Conservation (phyloP, 2,797 vertebrate genomes). For the Coracias cyanogaster region DNA sequence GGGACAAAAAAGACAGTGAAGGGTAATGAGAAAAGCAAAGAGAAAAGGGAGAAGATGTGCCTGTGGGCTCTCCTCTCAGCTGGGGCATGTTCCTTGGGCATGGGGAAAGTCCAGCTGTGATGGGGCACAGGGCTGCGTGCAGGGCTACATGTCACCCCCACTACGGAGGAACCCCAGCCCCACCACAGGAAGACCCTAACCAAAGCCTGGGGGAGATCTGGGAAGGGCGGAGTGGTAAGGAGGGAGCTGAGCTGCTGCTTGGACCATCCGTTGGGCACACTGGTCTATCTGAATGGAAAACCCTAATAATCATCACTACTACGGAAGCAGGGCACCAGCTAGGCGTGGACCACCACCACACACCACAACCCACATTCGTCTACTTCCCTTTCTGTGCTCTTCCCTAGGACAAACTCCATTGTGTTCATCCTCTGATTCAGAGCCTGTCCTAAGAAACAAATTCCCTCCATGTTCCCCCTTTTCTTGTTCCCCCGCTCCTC, state of each 20-base stretch:
- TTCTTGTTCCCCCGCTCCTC: background rate
- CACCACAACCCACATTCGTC: background rate
- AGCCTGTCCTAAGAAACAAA: background rate
- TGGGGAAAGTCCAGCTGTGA: fast-evolving
- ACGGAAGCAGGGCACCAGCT: background rate
- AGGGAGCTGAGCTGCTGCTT: background rate
- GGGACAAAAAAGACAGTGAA: background rate
- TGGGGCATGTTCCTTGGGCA: fast-evolving
- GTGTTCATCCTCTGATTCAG: background rate
- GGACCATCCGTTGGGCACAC: fast-evolving
- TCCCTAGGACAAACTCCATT: background rate
- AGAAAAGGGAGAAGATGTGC: background rate
- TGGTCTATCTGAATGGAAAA: background rate
- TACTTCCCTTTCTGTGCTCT: background rate
- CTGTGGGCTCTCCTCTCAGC: background rate
- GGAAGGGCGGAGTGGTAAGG: background rate
- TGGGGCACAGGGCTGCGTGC: background rate
- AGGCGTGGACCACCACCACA: background rate
- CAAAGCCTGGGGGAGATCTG: background rate
- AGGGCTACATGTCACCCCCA: background rate
- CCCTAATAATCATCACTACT: background rate
- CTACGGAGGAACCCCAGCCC: background rate
- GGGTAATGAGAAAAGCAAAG: background rate
- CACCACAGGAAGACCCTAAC: background rate
- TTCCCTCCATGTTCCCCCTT: background rate